Percentiles rank a stretch among this genome's conserved stretches.
Evolutionary conservation across 2,113 vertebrate species (phyloP).

Genomic region (Pedetes capensis): DNA sequence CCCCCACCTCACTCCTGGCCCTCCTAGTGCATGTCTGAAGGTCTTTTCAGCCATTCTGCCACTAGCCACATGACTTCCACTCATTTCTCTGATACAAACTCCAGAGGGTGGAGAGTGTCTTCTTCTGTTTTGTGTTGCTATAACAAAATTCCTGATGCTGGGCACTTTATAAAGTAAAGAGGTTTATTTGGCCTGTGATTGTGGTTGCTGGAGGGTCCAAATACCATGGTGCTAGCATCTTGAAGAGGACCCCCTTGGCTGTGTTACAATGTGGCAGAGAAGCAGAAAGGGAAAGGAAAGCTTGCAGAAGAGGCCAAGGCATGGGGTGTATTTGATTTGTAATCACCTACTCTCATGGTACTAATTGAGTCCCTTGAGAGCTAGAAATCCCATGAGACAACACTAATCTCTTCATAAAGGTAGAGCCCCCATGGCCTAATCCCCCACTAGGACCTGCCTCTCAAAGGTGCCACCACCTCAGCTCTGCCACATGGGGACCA

Average conservation of each 20-base stretch:
- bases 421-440: background rate
- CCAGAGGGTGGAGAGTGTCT: background rate
- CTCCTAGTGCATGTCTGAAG: background rate
- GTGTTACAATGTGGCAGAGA: background rate
- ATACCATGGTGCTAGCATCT: background rate
- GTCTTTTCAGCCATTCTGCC: background rate
- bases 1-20: rapidly evolving
- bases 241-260: background rate
- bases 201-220: background rate
- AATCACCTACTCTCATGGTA: too few relatives aligned
- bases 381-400: background rate
- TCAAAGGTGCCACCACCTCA: too few relatives aligned
- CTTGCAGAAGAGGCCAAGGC: background rate
- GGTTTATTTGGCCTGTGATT: background rate
- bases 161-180: background rate
- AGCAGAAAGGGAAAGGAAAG: background rate
- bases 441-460: background rate
- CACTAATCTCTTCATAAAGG: background rate
- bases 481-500: background rate
- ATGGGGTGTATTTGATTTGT: background rate
- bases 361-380: background rate
- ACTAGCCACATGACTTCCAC: background rate
- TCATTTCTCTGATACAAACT: background rate
- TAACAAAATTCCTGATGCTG: background rate
- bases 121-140: background rate